Percentiles rank a stretch among this genome's conserved stretches.
Evolutionary conservation across 2,113 vertebrate genomes (phyloP).

Genomic region (Erpornis zantholeuca): DNA sequence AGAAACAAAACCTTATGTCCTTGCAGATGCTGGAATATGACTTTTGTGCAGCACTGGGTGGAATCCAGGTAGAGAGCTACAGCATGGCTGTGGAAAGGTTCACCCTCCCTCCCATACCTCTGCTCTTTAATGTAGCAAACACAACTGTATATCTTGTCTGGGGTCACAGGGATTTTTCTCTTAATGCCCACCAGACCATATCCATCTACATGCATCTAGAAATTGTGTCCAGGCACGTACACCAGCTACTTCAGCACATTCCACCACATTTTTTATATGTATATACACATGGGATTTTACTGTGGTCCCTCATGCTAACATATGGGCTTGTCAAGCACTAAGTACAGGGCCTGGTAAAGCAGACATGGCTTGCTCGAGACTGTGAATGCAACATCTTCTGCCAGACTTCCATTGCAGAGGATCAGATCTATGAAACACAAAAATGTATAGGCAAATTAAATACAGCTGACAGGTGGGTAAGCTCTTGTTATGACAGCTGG

Average conservation of each 20-base stretch:
- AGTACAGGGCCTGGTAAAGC: not conserved
- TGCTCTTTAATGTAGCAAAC: not conserved
- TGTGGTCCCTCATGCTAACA: not conserved
- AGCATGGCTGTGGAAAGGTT: accelerated
- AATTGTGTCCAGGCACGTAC: not conserved
- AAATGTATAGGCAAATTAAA: not conserved
- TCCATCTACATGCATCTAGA: not conserved
- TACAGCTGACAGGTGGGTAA: not conserved
- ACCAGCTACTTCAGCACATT: not conserved
- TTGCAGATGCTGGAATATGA: not conserved
- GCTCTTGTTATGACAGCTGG: not conserved
- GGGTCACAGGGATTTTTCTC: not conserved
- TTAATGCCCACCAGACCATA: not conserved
- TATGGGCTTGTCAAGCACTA: not conserved
- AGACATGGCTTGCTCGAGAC: not conserved
- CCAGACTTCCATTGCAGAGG: not conserved
- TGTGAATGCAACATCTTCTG: not conserved
- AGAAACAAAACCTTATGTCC: not conserved
- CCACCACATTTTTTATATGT: not conserved
- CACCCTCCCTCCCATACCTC: accelerated
- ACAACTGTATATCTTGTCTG: not conserved
- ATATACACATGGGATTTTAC: not conserved
- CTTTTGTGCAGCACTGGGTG: not conserved
- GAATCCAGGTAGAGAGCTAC: not conserved
- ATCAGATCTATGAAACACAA: not conserved